A percentile compares a stretch with the other conserved stretches of the same genome.
Conservation (phyloP, 2,797 vertebrate species). For the Oophaga sylvatica region DNA sequence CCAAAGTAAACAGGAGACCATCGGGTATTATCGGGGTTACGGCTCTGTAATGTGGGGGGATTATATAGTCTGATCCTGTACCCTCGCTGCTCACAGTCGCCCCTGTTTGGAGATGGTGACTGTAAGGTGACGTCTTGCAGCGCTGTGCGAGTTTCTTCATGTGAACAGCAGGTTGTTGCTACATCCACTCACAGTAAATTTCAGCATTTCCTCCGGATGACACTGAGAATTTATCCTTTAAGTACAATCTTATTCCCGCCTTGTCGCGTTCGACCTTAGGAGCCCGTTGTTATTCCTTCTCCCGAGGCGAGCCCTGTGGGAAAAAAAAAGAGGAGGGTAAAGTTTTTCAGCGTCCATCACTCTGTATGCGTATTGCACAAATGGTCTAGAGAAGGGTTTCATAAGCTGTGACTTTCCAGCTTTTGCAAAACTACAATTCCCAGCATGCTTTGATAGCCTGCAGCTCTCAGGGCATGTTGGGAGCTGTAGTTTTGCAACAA, state of each 20-base stretch:
- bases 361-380: too few relatives aligned
- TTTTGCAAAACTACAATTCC: too few relatives aligned
- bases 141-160: background rate
- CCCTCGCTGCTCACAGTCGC: too few relatives aligned
- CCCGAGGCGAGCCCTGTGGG: background rate
- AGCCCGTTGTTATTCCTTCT: background rate
- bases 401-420: too few relatives aligned
- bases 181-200: background rate
- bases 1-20: too few relatives aligned
- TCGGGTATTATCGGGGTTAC: too few relatives aligned
- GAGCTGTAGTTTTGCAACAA: too few relatives aligned
- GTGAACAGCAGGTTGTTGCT: background rate
- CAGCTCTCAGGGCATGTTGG: too few relatives aligned
- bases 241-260: background rate
- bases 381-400: too few relatives aligned
- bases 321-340: background rate
- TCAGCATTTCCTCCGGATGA: constrained; percentile 32
- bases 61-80: too few relatives aligned
- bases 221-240: background rate
- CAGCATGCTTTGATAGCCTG: too few relatives aligned
- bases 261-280: background rate
- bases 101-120: background rate
- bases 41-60: too few relatives aligned
- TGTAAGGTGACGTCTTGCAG: background rate
- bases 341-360: background rate